Evolutionary conservation across 1,140 invertebrate species (phyloP), one percentile per base, ranked within the genome.

Genomic region (Drosophila aff.): DNA sequence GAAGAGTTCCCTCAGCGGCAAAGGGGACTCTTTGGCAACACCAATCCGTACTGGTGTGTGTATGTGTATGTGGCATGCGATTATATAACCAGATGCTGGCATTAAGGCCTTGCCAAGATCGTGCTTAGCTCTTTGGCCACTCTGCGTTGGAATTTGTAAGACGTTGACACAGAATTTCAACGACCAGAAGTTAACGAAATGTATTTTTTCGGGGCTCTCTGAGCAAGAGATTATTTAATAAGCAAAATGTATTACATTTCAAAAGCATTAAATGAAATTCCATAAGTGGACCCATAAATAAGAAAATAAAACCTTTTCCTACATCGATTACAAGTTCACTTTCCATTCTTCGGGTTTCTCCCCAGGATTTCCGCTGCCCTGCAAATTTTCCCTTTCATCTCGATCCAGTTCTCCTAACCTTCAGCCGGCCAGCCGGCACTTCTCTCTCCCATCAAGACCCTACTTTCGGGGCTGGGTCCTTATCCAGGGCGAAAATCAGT

Each of bases 1-100:
- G 82, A 85, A 84, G 82, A 75, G 74, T 71, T 63, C 66, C 55
- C 41, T 21, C 53, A 13, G 36, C 9, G 44, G 50, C 55, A 9
- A 46, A 55, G 36, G 46, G 55, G 28, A 58, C 68, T 69, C 74
- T 84, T 74, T 85, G 40, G 82, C 78, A 84, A 84, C 62, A 85
- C 61, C 74, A 64, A 36, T 50, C 61, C 47, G 21, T 11, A 41
- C 31, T 40, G 41, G 43, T 68, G 46, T 52, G 40, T 79, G 43
- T 75, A 31, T 74, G 63, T 50, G 36, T 69, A 41, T 79, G 52
- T 68, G 68, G 43, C 63, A 57, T 43, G 21, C 62, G 77, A 76
- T 83, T 83, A 81, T 83, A 85, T 81, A 83, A 84, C 73, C 59
- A 74, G 74, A 77, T 85, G 63, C 81, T 81, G 82, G 71, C 71